Base-by-base conservation (phyloP, 2,888 invertebrate species). In the Opisthograptis luteolata region DNA sequence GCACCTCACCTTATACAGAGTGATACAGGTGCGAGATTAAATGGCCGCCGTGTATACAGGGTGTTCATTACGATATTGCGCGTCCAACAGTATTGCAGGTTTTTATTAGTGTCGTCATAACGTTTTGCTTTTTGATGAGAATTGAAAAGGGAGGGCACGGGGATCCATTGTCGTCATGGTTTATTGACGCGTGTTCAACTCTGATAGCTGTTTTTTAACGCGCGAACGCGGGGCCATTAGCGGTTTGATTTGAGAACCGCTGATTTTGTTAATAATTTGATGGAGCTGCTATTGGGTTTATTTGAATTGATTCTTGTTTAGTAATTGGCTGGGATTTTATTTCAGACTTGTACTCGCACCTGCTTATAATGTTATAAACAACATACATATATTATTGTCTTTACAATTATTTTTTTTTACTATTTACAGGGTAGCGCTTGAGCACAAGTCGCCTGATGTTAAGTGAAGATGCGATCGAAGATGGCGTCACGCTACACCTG, bases 21-120 rank as follows among this genome's bases (percentile, higher is more conserved):
- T 79, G 88, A 87, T 89, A 86, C 89, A 88, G 89, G 89, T 89
- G 89, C 81, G 87, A 89, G 86, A 88, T 89, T 88, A 88, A 89
- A 89, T 86, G 87, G 86, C 82, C 78, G 70, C 79, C 84, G 80
- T 85, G 84, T 85, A 84, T 86, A 87, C 85, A 87, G 84, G 82
- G 70, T 87, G 88, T 89, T 89, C 89, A 88, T 89, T 89, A 89
- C 86, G 87, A 84, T 88, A 88, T 89, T 88, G 87, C 84, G 80
- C 80, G 79, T 79, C 79, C 76, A 81, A 82, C 79, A 49, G 80
- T 85, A 88, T 84, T 81, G 84, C 81, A 76, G 70, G 79, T 82
- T 88, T 87, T 87, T 87, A 88, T 87, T 86, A 84, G 83, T 78
- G 76, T 67, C 78, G 84, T 85, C 88, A 85, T 85, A 87, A 82